phyloP scores from a whole-genome alignment of 2,888 invertebrate species.

The Conus canariensis region DNA sequence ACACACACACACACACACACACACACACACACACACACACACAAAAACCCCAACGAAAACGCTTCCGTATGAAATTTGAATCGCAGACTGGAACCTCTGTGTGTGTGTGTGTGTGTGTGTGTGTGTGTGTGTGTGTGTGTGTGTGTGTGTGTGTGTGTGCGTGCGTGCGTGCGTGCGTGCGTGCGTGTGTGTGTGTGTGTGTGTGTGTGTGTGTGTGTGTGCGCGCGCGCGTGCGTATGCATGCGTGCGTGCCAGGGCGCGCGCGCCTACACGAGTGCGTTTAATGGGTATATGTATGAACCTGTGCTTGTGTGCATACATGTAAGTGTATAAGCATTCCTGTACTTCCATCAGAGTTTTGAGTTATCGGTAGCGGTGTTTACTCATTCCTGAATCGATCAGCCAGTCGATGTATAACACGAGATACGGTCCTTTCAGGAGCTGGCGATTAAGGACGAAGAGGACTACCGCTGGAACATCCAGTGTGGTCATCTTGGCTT shows the following conservation, averaged over 20 bases:
- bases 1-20: too few species aligned
- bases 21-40: too few species aligned
- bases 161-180: background rate
- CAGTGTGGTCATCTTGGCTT: conserved; percentile 66
- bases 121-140: background rate
- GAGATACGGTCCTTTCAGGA: background rate
- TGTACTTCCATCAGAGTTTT: background rate
- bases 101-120: background rate
- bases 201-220: background rate
- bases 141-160: background rate
- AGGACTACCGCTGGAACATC: conserved; percentile 55
- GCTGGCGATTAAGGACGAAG: conserved; percentile 23
- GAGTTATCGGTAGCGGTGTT: too few species aligned
- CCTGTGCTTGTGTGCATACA: background rate
- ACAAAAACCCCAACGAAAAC: too few species aligned
- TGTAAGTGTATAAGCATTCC: background rate
- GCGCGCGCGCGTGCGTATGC: background rate
- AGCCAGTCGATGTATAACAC: too few species aligned
- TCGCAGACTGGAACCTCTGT: background rate
- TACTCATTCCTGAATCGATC: too few species aligned
- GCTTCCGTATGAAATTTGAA: too few species aligned
- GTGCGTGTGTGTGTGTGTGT: background rate
- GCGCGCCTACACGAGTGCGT: background rate
- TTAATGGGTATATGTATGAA: background rate
- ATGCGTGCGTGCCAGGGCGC: background rate